Evolutionary conservation across 1,140 invertebrate species (phyloP).

Genomic region (Atta cephalotes): DNA sequence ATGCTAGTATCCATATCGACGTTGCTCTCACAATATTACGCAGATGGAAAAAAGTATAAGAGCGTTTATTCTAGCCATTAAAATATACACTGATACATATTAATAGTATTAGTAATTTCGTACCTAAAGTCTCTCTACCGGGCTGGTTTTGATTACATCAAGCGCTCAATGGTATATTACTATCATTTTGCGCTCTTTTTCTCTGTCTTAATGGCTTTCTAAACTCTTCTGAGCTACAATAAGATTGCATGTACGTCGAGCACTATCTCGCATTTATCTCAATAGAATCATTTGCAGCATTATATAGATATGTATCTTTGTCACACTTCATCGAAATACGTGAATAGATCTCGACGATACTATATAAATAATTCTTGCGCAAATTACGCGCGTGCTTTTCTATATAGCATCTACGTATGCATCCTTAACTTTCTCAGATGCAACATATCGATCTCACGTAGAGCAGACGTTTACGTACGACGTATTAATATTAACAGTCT

Average conservation of each 20-base stretch:
- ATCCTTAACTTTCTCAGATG: conserved; percentile 75
- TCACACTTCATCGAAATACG: conserved; percentile 45
- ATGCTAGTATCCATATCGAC: conserved; percentile 84
- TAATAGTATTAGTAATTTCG: conserved; percentile 85
- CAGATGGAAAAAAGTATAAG: conserved; percentile 83
- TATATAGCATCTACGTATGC: conserved; percentile 42
- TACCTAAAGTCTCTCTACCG: conserved; percentile 85
- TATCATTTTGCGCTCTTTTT: conserved; percentile 39
- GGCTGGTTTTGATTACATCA: conserved; percentile 86
- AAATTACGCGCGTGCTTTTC: conserved; percentile 53
- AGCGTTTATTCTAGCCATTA: conserved; percentile 85
- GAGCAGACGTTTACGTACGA: conserved; percentile 75
- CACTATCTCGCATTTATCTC: conserved; percentile 65
- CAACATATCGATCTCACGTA: conserved; percentile 76
- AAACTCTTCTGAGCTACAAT: conserved; percentile 70
- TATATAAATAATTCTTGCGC: conserved; percentile 37
- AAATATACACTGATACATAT: conserved; percentile 85
- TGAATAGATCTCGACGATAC: conserved; percentile 53
- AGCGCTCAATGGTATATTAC: conserved; percentile 75
- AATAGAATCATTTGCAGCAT: conserved; percentile 61
- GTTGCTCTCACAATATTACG: conserved; percentile 84
- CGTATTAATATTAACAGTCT: conserved; percentile 75
- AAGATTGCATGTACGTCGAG: conserved; percentile 64
- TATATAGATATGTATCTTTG: conserved; percentile 48
- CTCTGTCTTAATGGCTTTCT: conserved; percentile 58